Percentiles rank a stretch among this genome's conserved stretches.
Conservation (phyloP, 2,113 vertebrate genomes). For the Corythaixoides concolor region DNA sequence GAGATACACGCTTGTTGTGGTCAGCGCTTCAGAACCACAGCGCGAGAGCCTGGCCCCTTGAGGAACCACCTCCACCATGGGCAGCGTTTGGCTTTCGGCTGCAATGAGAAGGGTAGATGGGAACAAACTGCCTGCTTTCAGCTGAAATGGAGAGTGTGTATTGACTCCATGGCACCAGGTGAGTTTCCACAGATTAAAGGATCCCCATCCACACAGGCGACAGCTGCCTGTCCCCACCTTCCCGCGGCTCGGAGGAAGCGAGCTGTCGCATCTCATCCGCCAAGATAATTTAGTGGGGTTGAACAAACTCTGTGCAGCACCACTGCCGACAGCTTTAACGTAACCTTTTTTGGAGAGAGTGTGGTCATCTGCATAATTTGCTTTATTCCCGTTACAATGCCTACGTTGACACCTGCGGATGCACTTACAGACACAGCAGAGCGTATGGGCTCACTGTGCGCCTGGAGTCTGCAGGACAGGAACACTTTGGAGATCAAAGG, state of each 20-base stretch:
- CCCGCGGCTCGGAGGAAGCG: fast-evolving
- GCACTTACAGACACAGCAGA: not conserved
- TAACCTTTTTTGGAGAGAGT: not conserved
- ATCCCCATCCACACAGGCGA: not conserved
- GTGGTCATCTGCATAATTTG: not conserved
- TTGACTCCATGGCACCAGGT: not conserved
- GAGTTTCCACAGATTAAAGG: not conserved
- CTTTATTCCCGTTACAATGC: not conserved
- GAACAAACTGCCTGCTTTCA: not conserved
- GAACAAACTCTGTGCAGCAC: not conserved
- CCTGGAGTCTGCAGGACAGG: not conserved
- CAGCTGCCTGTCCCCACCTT: not conserved
- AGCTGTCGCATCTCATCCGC: not conserved
- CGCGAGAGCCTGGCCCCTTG: fast-evolving
- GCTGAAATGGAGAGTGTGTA: fast-evolving
- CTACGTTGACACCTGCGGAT: not conserved
- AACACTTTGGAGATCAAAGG: not conserved
- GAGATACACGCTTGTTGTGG: not conserved
- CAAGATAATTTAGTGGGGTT: not conserved
- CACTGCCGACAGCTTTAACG: not conserved
- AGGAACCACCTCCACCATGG: not conserved
- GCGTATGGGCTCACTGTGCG: fast-evolving
- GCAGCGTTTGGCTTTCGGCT: not conserved
- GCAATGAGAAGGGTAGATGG: not conserved
- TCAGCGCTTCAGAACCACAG: not conserved